Percentiles rank a stretch among this genome's conserved stretches.
Conservation (phyloP, 2,113 vertebrate species). For the Hoplias malabaricus region DNA sequence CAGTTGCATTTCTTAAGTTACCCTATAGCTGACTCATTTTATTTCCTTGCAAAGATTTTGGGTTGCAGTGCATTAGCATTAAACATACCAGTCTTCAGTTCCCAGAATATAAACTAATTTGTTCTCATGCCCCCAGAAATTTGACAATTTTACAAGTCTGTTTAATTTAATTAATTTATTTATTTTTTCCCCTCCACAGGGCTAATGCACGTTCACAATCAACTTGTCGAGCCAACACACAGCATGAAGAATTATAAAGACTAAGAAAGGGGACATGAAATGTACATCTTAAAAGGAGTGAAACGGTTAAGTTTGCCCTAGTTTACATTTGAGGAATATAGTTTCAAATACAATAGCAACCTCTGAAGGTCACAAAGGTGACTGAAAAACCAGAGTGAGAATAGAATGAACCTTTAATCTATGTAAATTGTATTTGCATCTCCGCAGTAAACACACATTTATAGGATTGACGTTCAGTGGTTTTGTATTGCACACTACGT, state of each 20-base stretch:
- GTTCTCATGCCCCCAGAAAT: neutral
- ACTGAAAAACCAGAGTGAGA: neutral
- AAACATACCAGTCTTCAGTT: neutral
- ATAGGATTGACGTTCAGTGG: neutral
- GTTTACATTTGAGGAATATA: neutral
- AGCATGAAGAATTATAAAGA: constrained; percentile 82
- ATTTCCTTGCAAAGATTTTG: neutral
- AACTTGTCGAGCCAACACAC: constrained; percentile 85
- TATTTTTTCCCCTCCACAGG: constrained; percentile 72
- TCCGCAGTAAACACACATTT: neutral
- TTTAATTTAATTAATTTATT: too few relatives aligned
- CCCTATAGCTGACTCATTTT: neutral
- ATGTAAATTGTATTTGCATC: constrained; percentile 6
- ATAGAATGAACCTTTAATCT: neutral
- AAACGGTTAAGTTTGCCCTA: neutral
- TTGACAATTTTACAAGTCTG: too few relatives aligned
- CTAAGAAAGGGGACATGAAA: constrained; percentile 54
- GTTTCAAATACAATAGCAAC: constrained; percentile 16
- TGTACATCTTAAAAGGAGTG: neutral
- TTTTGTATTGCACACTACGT: neutral
- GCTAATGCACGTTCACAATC: constrained; percentile 96
- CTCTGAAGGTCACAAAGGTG: constrained; percentile 9
- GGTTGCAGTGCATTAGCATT: too few relatives aligned
- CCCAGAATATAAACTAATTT: neutral
- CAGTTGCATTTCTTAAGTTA: neutral